Percentiles rank a stretch among this genome's conserved stretches.
phyloP scores from a whole-genome alignment of 2,888 invertebrate genomes.

The Drosophila barbarae region DNA sequence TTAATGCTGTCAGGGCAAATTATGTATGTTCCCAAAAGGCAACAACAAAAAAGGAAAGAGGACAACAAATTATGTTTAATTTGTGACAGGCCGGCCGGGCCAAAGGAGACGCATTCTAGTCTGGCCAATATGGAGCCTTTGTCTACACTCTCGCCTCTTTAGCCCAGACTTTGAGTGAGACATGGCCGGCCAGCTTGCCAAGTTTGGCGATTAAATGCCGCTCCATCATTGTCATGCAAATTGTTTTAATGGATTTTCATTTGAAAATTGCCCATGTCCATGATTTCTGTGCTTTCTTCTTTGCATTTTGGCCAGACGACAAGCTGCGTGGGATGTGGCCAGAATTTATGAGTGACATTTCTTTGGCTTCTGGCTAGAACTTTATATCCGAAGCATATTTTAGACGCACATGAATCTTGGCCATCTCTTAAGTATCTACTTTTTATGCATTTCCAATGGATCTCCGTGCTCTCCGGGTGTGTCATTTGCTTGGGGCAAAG shows the following conservation, averaged over 20 bases:
- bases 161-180: constrained; percentile 27
- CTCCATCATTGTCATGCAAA: constrained; percentile 77
- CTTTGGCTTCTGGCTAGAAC: constrained; percentile 54
- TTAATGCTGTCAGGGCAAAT: constrained; percentile 53
- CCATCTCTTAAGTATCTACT: constrained; percentile 4
- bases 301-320: constrained; percentile 34
- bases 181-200: constrained; percentile 70
- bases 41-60: not conserved
- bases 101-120: constrained; percentile 43
- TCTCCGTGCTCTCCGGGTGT: not conserved
- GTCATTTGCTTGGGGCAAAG: constrained; percentile 9
- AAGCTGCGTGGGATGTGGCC: constrained; percentile 55
- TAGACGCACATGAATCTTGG: constrained; percentile 9
- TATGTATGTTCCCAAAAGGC: constrained; percentile 19
- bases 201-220: constrained; percentile 78
- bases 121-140: constrained; percentile 47
- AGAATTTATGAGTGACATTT: constrained; percentile 69
- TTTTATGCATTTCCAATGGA: constrained; percentile 71
- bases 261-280: constrained; percentile 40
- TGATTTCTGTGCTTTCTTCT: constrained; percentile 23
- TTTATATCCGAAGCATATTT: constrained; percentile 37
- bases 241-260: constrained; percentile 57
- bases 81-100: constrained; percentile 17
- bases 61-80: constrained; percentile 33
- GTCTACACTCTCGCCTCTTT: constrained; percentile 27